Evolutionary conservation across 2,797 vertebrate species (phyloP).

Genomic region (Tangara arthus): DNA sequence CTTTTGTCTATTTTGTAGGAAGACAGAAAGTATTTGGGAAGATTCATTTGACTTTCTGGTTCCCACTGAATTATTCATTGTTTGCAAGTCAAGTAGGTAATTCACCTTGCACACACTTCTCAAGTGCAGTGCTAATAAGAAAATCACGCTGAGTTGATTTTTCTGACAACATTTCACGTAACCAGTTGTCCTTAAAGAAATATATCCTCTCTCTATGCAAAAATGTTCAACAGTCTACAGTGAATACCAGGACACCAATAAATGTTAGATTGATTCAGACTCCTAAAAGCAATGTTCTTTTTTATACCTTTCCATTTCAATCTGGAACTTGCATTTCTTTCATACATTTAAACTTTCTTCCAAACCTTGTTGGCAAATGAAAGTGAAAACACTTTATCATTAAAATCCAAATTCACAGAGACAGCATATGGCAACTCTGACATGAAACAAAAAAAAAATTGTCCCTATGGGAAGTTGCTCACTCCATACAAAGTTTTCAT

Average conservation of each 20-base stretch:
- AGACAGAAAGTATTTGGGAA: not conserved
- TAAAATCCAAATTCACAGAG: not conserved
- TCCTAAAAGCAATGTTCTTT: not conserved
- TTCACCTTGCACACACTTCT: not conserved
- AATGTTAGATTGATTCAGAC: not conserved
- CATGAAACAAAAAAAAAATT: not conserved
- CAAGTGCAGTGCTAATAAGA: not conserved
- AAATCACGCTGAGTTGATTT: not conserved
- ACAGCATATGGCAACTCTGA: not conserved
- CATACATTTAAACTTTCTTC: not conserved
- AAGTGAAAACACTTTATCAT: not conserved
- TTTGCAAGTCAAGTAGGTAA: not conserved
- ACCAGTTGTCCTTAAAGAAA: not conserved
- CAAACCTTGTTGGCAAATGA: not conserved
- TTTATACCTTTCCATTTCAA: not conserved
- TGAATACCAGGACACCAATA: not conserved
- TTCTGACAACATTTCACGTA: not conserved
- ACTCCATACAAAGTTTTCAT: not conserved
- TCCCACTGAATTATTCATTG: constrained; percentile 22
- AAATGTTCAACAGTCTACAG: not conserved
- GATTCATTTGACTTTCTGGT: not conserved
- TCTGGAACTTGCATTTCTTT: not conserved
- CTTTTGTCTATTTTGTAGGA: not conserved
- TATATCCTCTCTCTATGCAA: not conserved
- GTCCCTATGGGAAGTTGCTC: not conserved